Conservation (phyloP, 2,888 invertebrate species). For the Invenusta paracnida region DNA sequence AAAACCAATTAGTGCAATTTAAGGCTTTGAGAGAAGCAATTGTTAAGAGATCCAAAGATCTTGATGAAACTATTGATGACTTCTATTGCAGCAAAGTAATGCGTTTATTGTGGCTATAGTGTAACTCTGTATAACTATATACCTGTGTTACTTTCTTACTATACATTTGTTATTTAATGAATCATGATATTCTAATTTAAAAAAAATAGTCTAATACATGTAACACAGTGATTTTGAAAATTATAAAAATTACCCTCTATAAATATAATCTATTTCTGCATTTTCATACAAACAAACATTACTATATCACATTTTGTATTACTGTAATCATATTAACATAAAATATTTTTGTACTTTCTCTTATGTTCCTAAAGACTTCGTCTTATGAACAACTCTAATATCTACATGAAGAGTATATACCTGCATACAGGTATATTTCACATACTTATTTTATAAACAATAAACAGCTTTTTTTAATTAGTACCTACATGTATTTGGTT, state of each 20-base stretch:
- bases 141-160: too few relatives aligned
- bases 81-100: not conserved
- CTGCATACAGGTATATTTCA: too few relatives aligned
- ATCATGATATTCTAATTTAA: not conserved
- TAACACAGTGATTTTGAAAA: not conserved
- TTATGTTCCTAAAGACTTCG: not conserved
- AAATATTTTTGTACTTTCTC: not conserved
- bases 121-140: not conserved
- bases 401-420: too few relatives aligned
- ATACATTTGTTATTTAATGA: too few relatives aligned
- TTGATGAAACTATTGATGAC: not conserved
- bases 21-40: not conserved
- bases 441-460: too few relatives aligned
- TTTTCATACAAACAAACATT: not conserved
- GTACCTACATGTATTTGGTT: too few relatives aligned
- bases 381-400: too few relatives aligned
- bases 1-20: slow-evolving; percentile 9
- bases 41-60: not conserved
- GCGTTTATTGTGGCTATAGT: not conserved
- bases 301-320: not conserved
- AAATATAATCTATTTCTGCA: not conserved
- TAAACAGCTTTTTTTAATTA: too few relatives aligned
- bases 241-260: not conserved
- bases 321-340: not conserved
- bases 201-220: not conserved